Percentiles rank a stretch among this genome's conserved stretches.
phyloP scores from a whole-genome alignment of 2,797 vertebrate genomes.

The Sebastes ruberrimus region DNA sequence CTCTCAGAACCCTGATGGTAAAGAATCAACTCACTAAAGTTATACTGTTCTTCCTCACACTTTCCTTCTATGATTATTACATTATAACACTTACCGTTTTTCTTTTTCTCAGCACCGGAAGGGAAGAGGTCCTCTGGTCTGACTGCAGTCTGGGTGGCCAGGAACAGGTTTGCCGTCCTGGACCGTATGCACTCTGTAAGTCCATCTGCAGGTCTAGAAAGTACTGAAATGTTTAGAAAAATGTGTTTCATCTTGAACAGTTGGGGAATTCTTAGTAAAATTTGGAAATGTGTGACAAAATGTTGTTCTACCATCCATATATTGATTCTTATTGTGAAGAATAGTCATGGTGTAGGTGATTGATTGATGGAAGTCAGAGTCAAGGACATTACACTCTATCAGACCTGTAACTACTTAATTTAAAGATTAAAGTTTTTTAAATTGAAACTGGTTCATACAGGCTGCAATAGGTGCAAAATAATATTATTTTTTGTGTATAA shows the following conservation, averaged over 20 bases:
- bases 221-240: not conserved
- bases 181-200: constrained; percentile 98
- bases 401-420: not conserved
- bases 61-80: not conserved
- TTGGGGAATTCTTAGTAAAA: not conserved
- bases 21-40: not conserved
- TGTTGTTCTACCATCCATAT: no score
- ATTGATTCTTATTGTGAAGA: no score
- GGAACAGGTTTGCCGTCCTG: constrained; percentile 95
- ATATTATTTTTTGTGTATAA: no score
- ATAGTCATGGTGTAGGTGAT: no score
- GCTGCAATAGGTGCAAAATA: no score
- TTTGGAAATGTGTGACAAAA: not conserved
- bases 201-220: not conserved
- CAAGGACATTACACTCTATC: not conserved
- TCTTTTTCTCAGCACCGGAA: constrained; percentile 87
- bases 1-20: constrained; percentile 96
- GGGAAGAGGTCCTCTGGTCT: constrained; percentile 97
- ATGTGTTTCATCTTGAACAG: not conserved
- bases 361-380: not conserved
- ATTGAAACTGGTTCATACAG: no score
- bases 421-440: no score
- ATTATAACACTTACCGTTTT: no score
- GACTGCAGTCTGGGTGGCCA: constrained; percentile 96
- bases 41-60: not conserved